Base-by-base conservation (phyloP, 2,113 vertebrate genomes). In the Heterotilapia buettikoferi region DNA sequence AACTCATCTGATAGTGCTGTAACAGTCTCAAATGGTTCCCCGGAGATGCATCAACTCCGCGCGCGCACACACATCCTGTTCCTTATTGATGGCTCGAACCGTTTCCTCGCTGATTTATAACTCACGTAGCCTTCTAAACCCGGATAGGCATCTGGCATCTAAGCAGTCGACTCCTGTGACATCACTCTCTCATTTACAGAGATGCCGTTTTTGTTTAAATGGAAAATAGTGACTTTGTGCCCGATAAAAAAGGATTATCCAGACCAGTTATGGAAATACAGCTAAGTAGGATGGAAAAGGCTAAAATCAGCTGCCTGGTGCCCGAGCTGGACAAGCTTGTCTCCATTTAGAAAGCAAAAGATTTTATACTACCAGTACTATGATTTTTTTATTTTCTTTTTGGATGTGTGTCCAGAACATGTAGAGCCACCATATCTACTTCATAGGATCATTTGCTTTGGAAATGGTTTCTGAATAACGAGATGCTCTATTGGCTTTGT, bases 11-110 rank as follows among this genome's bases (percentile, higher is more conserved):
- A 93, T 92, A 87, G 86, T 86, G 89, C 89, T 93, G 89, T 94
- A 94, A 94, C 91, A 66, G 90, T 92, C 92, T 90, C 86, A 91
- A 94, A 96, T 92, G 91, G 86, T 88, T 92, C 94, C 93, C 93
- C 36, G 53, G 93, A 93, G 93, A 93, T 86, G 82, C 86, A 90
- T 93, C 92, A 87, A 91, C 85, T 85, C 79, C 16, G 18, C 82
- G 38, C 83, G 78, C 87, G 80, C 40, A 14, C 87, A 73, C 86
- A 85, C 61, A 47, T 78, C 81, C 90, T 13, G 81, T 84, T 87
- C 76, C 56, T 86, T 87, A 85, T 43, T 89, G 88, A 91, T 71
- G 54, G 91, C 80, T 83, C 54, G 5, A 83, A 85, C 82, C 33
- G 66, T 79, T 90, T 88, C 86, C 84, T 83, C 79, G 12, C 73